Evolutionary conservation across 2,113 vertebrate species (phyloP), one percentile per base, ranked within the genome.

Genomic region (Tenrec ecaudatus): DNA sequence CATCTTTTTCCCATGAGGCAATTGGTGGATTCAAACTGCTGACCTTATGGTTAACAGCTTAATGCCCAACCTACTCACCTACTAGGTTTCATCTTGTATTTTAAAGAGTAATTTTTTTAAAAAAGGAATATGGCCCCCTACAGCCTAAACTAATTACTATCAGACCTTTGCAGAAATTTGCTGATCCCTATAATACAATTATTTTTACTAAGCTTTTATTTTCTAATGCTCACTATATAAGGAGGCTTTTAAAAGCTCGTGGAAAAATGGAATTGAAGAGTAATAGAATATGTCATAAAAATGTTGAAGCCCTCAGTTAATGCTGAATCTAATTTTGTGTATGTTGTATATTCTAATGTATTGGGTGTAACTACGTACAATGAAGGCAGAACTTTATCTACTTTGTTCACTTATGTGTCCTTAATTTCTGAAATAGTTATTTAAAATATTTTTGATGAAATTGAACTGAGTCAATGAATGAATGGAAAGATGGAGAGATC

Each of bases 391-490:
- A 85, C 73, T 93, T 75, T 58, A 57, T 81, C 22, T 79, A 8
- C 76, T 20, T 80, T 43, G 43, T 31, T 94, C 12, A 58, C 33
- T 89, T 6, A 57, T 78, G 0, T 78, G 58, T 66, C 47, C 14
- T 66, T 85, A 40, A 25, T 82, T 88, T 82, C n/a, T 76, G 75
- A 53, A 93, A 40, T 75, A 95, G 60, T 88, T 66, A 22, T 15
- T 86, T 0, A 66, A 38, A 82, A 29, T 81, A 60, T 23, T 80
- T 95, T 75, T 81, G 9, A 53, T 53, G 47, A 53, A 82, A 73
- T 88, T 69, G 79, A 91, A 19, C 80, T 27, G 11, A 89, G 77
- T 95, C 60, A 91, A 66, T 83, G 25, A 76, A 69, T 84, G 68
- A 47, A 0, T 86, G 62, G 20, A 29, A 6, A 14, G 14, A 29